A percentile compares a stretch with the other conserved stretches of the same genome.
phyloP scores from a whole-genome alignment of 2,888 invertebrate genomes.

The Odontothrips loti region DNA sequence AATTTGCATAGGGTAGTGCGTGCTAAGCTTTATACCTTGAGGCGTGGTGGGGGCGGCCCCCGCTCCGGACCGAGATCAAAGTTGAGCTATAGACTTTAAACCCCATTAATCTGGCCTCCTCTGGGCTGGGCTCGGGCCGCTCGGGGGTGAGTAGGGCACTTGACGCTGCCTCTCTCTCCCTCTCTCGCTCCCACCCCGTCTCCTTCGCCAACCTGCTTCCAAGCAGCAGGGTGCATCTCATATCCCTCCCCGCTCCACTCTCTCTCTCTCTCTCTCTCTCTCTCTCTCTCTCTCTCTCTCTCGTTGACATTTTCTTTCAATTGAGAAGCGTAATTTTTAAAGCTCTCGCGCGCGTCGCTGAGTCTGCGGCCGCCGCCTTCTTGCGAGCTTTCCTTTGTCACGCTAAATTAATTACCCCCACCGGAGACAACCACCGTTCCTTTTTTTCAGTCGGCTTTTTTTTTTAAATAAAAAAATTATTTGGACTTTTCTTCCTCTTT shows the following conservation, averaged over 20 bases:
- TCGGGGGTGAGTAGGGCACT: not conserved
- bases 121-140: not conserved
- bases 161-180: not conserved
- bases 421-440: too few relatives aligned
- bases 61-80: slow-evolving; percentile 2
- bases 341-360: not conserved
- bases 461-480: too few relatives aligned
- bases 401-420: slow-evolving; percentile 22
- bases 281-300: not conserved
- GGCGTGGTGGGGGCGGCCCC: not conserved
- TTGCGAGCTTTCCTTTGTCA: slow-evolving; percentile 11
- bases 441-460: not conserved
- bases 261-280: not conserved
- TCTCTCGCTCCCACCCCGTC: not conserved
- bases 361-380: not conserved
- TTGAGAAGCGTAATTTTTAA: slow-evolving; percentile 21
- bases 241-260: not conserved
- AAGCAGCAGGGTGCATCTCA: not conserved
- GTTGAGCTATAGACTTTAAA: slow-evolving; percentile 26
- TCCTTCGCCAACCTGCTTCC: not conserved
- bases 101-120: slow-evolving; percentile 15
- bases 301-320: not conserved
- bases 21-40: not conserved
- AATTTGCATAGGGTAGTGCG: not conserved
- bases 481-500: too few relatives aligned